Evolutionary conservation across 2,888 invertebrate genomes (phyloP).

Genomic region (Troglohyphantes excavatus): DNA sequence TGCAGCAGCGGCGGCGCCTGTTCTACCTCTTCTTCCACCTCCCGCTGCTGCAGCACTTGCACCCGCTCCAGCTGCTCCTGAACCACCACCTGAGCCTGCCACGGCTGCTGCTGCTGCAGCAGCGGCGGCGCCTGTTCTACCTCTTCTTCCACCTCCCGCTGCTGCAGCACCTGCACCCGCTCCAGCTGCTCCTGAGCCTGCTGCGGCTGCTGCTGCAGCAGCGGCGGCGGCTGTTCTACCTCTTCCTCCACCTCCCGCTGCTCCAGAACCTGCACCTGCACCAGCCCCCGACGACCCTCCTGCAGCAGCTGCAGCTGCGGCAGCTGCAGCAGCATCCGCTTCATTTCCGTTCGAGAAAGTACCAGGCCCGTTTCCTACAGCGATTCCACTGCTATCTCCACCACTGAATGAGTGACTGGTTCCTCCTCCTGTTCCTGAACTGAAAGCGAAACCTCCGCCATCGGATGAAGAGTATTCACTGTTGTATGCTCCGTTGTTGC

Average conservation of each 20-base stretch:
- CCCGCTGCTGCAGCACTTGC: background rate
- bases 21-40: background rate
- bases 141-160: background rate
- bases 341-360: background rate
- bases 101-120: background rate
- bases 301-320: background rate
- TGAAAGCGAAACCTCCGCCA: background rate
- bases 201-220: background rate
- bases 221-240: background rate
- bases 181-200: background rate
- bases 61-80: background rate
- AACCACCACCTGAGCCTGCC: background rate
- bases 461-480: too few relatives aligned
- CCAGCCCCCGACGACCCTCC: background rate
- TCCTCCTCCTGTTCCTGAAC: background rate
- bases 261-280: background rate
- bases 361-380: background rate
- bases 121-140: background rate
- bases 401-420: background rate
- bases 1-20: background rate
- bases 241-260: background rate
- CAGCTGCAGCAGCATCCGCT: background rate
- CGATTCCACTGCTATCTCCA: background rate
- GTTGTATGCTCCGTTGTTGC: too few relatives aligned
- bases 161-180: constrained; percentile 8